Evolutionary conservation across 2,113 vertebrate genomes (phyloP), one percentile per base, ranked within the genome.

Genomic region (Megaceryle maxima): DNA sequence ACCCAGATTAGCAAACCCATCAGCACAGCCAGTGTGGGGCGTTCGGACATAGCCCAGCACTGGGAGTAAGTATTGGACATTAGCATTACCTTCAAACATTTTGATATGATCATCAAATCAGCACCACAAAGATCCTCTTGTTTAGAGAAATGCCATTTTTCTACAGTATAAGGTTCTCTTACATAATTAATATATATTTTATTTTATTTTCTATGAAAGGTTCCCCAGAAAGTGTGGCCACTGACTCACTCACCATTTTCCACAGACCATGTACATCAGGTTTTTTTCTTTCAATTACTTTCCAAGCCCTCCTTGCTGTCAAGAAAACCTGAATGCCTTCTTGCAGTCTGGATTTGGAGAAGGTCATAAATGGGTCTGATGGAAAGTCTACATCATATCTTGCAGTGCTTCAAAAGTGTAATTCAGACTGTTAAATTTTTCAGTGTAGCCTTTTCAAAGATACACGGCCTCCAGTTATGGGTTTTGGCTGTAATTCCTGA

Each of bases 361-460:
- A 0, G 0, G 21, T 46, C 39, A 6, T 19, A 20, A 63, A 33
- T 20, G 7, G 10, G 14, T 84, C 62, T 83, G 70, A 73, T 0
- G 0, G 67, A 50, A 86, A 77, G 26, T n/a, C 33, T n/a, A 4
- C 56, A 19, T 39, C 60, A 39, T 22, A 41, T 20, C 29, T 78
- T 55, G 17, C 29, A 41, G 13, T 43, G 44, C 44, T 82, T 93
- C n/a, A 79, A 44, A 78, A 85, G 16, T 21, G 18, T 59, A 21
- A 79, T 64, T 85, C 5, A 4, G 24, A 74, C 44, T 59, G 22
- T 19, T 41, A 16, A 2, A 2, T 29, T 77, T 80, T 84, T 74
- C 68, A 66, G 12, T 67, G 13, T 10, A 64, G 37, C 12, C 15
- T 82, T 91, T 77, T 73, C 57, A 83, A 81, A 83, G 39, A 62